Evolutionary conservation across 2,888 invertebrate genomes (phyloP).

Genomic region (Hofmannophila pseudospretella): DNA sequence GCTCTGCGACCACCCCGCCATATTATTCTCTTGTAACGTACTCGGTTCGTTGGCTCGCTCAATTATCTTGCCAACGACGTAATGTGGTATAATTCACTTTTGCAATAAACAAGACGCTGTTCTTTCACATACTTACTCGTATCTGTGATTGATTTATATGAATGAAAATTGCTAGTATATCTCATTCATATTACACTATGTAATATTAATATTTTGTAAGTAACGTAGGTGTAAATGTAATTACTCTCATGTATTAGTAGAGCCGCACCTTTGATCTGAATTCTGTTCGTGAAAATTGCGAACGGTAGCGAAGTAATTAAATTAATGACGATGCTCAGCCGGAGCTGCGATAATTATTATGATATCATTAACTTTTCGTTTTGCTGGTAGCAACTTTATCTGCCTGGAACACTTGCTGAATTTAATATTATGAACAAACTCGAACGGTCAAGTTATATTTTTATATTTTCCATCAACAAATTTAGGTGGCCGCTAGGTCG

Average conservation of each 20-base stretch:
- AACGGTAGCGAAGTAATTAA: conserved; percentile 38
- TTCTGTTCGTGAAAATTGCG: conserved; percentile 31
- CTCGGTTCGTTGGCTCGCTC: conserved; percentile 59
- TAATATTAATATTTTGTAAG: conserved; percentile 16
- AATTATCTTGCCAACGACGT: conserved; percentile 49
- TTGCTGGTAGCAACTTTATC: conserved; percentile 21
- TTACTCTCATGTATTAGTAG: conserved; percentile 7
- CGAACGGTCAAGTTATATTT: too few relatives aligned
- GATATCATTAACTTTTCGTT: conserved; percentile 40
- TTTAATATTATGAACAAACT: not conserved
- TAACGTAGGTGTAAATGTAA: conserved; percentile 14
- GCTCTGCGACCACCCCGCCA: conserved; percentile 42
- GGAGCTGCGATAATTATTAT: conserved; percentile 40
- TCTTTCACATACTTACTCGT: not conserved
- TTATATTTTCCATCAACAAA: too few relatives aligned
- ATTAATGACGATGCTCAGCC: conserved; percentile 40
- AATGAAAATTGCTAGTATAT: not conserved
- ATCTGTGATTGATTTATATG: not conserved
- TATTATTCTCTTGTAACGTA: conserved; percentile 57
- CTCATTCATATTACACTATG: too few relatives aligned
- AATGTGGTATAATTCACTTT: conserved; percentile 26
- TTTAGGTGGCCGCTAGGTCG: too few relatives aligned
- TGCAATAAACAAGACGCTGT: not conserved
- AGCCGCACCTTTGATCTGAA: conserved; percentile 26
- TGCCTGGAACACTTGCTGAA: conserved; percentile 1